These are phyloP conservation scores for Mesoclemmys tuberculata DNA, from an alignment of 2,113 vertebrate species.

Conservation along the genomic window DNA sequence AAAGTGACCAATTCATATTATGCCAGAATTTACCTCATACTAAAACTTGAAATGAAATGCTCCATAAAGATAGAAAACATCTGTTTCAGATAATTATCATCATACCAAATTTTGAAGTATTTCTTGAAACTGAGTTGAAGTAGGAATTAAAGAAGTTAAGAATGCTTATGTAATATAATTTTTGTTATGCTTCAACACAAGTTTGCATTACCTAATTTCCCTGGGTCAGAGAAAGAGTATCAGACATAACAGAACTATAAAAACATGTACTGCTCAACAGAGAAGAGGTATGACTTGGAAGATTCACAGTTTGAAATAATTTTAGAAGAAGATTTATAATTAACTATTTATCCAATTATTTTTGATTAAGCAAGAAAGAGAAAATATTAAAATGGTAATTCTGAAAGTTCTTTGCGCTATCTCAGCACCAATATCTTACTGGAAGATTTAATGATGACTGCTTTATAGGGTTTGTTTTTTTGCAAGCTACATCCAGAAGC, in stretches of 20 bases:
- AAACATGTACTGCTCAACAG: neutral
- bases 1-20: neutral
- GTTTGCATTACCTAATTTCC: neutral
- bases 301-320: neutral
- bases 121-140: neutral
- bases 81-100: neutral
- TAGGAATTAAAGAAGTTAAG: neutral
- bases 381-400: neutral
- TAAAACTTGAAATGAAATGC: neutral
- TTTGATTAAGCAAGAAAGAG: neutral
- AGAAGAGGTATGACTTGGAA: neutral
- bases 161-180: fast-evolving
- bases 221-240: neutral
- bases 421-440: neutral
- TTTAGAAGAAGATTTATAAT: neutral
- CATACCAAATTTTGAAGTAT: neutral
- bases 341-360: neutral
- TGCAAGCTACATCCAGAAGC: neutral
- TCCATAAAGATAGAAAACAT: neutral
- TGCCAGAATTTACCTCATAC: neutral
- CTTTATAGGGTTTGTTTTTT: neutral
- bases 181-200: neutral
- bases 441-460: neutral
- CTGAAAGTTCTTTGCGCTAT: neutral
- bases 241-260: neutral